Evolutionary conservation across 2,888 invertebrate genomes (phyloP).

Genomic region (Polyploca ridens): DNA sequence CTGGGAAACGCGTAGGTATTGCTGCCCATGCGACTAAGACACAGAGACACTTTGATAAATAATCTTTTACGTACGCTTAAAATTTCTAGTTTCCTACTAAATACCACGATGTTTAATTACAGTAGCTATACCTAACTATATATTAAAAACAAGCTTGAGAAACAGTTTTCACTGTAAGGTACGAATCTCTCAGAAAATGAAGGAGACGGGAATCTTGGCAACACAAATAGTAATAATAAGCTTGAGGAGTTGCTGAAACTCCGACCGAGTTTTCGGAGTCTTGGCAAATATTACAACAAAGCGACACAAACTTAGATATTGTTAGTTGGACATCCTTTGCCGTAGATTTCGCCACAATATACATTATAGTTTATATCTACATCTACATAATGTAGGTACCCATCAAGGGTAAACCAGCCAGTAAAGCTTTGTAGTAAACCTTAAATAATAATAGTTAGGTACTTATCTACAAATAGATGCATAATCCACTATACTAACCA

Average conservation of each 20-base stretch:
- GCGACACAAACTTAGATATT: slow-evolving; percentile 75
- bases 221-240: slow-evolving; percentile 81
- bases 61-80: background rate
- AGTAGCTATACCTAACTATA: background rate
- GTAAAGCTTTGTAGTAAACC: too few species aligned
- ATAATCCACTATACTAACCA: too few species aligned
- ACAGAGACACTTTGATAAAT: too few species aligned
- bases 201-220: slow-evolving; percentile 58
- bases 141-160: background rate
- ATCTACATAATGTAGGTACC: background rate
- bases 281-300: slow-evolving; percentile 74
- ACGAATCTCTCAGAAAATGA: slow-evolving; percentile 46
- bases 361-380: background rate
- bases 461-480: too few species aligned
- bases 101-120: too few species aligned
- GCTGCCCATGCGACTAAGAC: too few species aligned
- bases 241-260: slow-evolving; percentile 69
- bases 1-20: too few species aligned
- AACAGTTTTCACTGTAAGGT: slow-evolving; percentile 20
- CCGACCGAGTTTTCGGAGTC: slow-evolving; percentile 59
- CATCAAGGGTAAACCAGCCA: too few species aligned
- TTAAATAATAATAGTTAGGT: too few species aligned
- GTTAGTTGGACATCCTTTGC: slow-evolving; percentile 68
- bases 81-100: too few species aligned
- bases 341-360: slow-evolving; percentile 39